These are phyloP conservation scores for Otus sunia DNA, from an alignment of 2,113 vertebrate species.

Conservation along the genomic window DNA sequence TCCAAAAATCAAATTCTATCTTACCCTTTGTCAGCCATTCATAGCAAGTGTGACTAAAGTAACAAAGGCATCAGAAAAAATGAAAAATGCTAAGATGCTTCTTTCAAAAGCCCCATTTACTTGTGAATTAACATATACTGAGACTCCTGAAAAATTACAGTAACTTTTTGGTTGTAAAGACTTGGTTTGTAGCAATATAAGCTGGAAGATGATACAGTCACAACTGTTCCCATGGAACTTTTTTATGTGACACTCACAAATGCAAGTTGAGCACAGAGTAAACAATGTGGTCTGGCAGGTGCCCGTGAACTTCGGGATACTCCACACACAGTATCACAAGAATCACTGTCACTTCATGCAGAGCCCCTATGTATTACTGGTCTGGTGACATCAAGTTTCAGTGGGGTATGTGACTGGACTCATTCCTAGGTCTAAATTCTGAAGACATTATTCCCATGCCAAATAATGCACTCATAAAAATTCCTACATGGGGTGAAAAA, in stretches of 20 bases:
- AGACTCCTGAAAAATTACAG: neutral
- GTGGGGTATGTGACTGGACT: neutral
- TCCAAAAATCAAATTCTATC: neutral
- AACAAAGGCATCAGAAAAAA: neutral
- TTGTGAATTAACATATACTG: neutral
- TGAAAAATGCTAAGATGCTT: neutral
- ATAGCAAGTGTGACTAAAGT: neutral
- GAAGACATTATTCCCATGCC: neutral
- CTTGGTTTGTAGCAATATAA: neutral
- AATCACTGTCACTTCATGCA: neutral
- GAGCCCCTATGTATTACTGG: neutral
- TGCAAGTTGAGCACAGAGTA: neutral
- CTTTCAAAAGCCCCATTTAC: neutral
- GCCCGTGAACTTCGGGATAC: neutral
- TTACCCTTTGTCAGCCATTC: neutral
- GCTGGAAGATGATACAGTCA: neutral
- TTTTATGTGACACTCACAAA: neutral
- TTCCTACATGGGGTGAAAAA: neutral
- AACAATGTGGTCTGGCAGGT: neutral
- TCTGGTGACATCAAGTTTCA: neutral
- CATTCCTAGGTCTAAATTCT: neutral
- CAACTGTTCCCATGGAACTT: neutral
- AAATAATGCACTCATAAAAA: neutral
- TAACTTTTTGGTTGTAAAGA: neutral
- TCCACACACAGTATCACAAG: neutral